Base-by-base conservation (phyloP, 2,797 vertebrate genomes). In the Leontopithecus rosalia region DNA sequence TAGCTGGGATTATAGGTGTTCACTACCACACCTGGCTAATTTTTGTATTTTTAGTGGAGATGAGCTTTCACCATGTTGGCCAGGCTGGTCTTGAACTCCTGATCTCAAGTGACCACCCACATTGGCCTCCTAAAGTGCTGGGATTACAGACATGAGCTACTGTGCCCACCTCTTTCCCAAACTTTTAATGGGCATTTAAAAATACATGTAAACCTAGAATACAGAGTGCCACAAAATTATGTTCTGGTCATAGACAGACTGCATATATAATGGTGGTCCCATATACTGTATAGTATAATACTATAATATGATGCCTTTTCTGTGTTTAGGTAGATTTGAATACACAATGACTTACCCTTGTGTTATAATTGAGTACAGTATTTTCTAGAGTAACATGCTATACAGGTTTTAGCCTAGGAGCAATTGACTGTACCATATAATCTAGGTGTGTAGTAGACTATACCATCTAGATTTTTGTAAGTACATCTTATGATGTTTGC, bases 141-240 rank as follows among this genome's bases (percentile, higher is more conserved):
- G 61, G 33, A 67, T 67, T 67, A n/a, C 30, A n/a, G 33, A 33
- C 7, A 0, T 67, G 61, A 67, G 61, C 61, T 15, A 67, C 61
- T n/a, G 61, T 17, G 17, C 15, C 61, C 4, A 7, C 15, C 61
- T 64, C 24, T 79, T 91, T 41, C 24, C 41, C 43, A 94, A 7
- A 70, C 17, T 90, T 95, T 61, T 85, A 39, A 91, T 81, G 26
- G 87, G 2, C 36, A 91, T 85, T 96, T 81, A 61, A 91, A 85
- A 90, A 70, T 13, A 46, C 70, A 58, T 36, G 67, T 67, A 92
- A 76, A 90, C 24, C 36, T 81, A 55, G 50, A 39, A n/a, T 81
- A 81, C 22, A 55, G n/a, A 36, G 77, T 13, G 26, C 4, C 22
- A 52, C 22, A 20, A 20, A 72, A 26, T 55, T 20, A 26, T 55